Conservation (phyloP, 2,888 invertebrate genomes). For the Heteromurus nitidus region DNA sequence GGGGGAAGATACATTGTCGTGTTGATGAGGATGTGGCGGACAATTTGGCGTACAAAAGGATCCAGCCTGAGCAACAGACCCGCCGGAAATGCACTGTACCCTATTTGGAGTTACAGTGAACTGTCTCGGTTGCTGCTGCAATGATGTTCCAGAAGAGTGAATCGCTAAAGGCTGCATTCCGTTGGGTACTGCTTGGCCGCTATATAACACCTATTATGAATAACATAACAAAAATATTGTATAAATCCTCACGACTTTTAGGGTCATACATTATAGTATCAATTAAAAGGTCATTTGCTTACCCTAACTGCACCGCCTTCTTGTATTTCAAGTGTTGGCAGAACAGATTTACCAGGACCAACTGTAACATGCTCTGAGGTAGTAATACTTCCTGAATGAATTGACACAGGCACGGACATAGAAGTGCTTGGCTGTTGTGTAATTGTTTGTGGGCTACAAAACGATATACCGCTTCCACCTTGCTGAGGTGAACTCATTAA, state of each 20-base stretch:
- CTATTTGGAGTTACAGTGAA: conserved; percentile 66
- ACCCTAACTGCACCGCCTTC: conserved; percentile 70
- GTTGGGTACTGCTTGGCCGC: conserved; percentile 64
- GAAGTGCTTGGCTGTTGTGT: conserved; percentile 28
- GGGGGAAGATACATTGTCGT: conserved; percentile 38
- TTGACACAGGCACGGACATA: conserved; percentile 46
- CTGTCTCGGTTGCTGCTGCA: conserved; percentile 55
- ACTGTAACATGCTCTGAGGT: conserved; percentile 17
- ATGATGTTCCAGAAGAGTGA: conserved; percentile 44
- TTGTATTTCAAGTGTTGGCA: conserved; percentile 70
- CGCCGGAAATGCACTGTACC: conserved; percentile 4
- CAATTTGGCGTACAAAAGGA: conserved; percentile 62
- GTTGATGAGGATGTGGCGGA: conserved; percentile 62
- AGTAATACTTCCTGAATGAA: conserved; percentile 19
- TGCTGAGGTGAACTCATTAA: conserved; percentile 55
- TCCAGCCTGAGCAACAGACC: conserved; percentile 10
- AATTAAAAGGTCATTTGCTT: conserved; percentile 28
- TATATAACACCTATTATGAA: conserved; percentile 69
- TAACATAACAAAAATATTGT: not conserved
- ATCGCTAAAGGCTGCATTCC: conserved; percentile 63
- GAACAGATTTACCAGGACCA: conserved; percentile 45
- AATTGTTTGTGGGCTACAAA: conserved; percentile 56
- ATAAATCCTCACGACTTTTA: not conserved
- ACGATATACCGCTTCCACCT: conserved; percentile 33
- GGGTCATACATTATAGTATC: too few species aligned